Conservation (phyloP, 2,113 vertebrate species). For the Ranitomeya imitator region DNA sequence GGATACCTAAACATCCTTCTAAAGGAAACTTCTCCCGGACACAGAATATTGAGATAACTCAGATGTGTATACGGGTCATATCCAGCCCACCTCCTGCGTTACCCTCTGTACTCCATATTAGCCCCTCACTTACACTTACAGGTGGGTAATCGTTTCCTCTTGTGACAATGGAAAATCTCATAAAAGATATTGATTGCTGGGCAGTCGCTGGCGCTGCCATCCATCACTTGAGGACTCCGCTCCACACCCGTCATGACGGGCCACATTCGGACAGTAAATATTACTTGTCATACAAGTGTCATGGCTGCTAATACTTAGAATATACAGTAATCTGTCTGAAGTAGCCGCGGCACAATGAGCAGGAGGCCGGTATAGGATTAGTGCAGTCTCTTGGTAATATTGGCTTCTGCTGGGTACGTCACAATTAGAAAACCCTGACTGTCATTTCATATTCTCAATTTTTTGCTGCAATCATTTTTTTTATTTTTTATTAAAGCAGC, state of each 20-base stretch:
- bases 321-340: no score
- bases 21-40: neutral
- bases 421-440: no score
- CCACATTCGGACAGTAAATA: neutral
- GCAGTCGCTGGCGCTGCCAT: neutral
- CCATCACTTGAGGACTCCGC: neutral
- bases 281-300: neutral
- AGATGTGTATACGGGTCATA: neutral
- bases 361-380: no score
- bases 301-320: neutral
- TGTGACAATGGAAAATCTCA: neutral
- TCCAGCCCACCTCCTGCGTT: no score
- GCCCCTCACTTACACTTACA: neutral
- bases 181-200: slow-evolving; percentile 8
- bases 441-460: no score
- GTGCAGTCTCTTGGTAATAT: no score
- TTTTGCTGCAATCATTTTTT: no score
- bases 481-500: no score
- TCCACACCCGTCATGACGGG: neutral
- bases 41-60: neutral
- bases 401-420: no score
- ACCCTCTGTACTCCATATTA: neutral
- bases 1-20: neutral
- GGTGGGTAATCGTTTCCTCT: slow-evolving; percentile 9
- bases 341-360: no score